Evolutionary conservation across 2,113 vertebrate genomes (phyloP).

Genomic region (Lutjanus erythropterus): DNA sequence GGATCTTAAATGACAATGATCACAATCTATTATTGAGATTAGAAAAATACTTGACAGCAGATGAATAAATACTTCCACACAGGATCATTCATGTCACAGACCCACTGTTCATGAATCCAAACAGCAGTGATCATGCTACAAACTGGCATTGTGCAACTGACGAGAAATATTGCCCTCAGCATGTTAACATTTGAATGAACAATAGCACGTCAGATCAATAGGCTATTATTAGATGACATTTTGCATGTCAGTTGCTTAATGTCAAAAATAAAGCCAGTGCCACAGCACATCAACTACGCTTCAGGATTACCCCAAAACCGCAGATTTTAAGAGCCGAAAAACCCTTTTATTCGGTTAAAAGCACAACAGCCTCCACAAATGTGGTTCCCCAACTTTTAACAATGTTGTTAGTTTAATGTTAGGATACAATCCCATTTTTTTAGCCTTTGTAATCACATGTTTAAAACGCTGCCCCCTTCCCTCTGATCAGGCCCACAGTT

Average conservation of each 20-base stretch:
- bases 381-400: conserved; percentile 17
- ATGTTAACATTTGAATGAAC: background rate
- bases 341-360: conserved; percentile 26
- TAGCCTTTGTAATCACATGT: conserved; percentile 27
- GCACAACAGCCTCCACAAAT: conserved; percentile 30
- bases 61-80: conserved; percentile 5
- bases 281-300: background rate
- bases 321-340: conserved; percentile 25
- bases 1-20: background rate
- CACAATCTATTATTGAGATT: background rate
- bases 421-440: conserved; percentile 17
- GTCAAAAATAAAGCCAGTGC: background rate
- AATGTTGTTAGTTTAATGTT: conserved; percentile 45
- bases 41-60: background rate
- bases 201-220: conserved; percentile 5
- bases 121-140: background rate
- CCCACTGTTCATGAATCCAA: conserved; percentile 2
- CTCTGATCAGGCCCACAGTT: conserved; percentile 53
- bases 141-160: background rate
- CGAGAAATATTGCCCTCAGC: background rate
- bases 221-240: conserved; percentile 30
- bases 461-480: conserved; percentile 9
- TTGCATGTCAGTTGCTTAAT: conserved; percentile 27
- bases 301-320: background rate
- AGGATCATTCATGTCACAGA: conserved; percentile 22